Base-by-base conservation (phyloP, 1,140 invertebrate genomes). In the Nomia melanderi region DNA sequence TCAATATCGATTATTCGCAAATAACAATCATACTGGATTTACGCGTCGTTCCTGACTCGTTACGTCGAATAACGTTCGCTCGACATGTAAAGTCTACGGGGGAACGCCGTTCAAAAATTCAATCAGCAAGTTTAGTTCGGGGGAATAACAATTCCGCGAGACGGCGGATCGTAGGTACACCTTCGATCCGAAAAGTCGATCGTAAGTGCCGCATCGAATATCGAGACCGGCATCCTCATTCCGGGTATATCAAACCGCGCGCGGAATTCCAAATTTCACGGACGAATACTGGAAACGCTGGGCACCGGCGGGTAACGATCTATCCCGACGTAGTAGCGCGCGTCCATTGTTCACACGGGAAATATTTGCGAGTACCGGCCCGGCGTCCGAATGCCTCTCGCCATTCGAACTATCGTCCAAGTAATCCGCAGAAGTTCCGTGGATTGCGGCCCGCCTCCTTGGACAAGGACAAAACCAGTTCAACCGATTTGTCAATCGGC, bases 371-470 rank as follows among this genome's bases (percentile, higher is more conserved):
- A 53, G 36, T 59, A 54, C 47, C 56, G 31, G 44, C 50, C 29
- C 56, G 31, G 44, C 50, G 39, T 75, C 54, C 66, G 54, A 83
- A 83, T 83, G 79, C 53, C 77, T 57, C 31, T 20, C 77, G 62
- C 56, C 76, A 2, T 74, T 79, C 81, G 60, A 50, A 76, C 81
- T 74, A 57, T 66, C 79, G 65, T 83, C 81, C 56, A 83, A 83
- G 81, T 83, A 83, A 83, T 83, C 66, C 62, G 53, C 25, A 29
- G 8, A 44, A 83, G 60, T 83, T 83, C 20, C 23, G 8, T 39
- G 47, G 47, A 60, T 23, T 31, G 11, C 14, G 2, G 2, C 25
- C 12, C 3, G 25, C 17, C 33, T 44, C 7, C 36, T 66, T 27
- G 12, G 53, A 12, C 54, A 7, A 20, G 23, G 25, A 67, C 74